These are phyloP conservation scores for Papilio elwesi DNA, from an alignment of 2,888 invertebrate genomes.

Conservation along the genomic window DNA sequence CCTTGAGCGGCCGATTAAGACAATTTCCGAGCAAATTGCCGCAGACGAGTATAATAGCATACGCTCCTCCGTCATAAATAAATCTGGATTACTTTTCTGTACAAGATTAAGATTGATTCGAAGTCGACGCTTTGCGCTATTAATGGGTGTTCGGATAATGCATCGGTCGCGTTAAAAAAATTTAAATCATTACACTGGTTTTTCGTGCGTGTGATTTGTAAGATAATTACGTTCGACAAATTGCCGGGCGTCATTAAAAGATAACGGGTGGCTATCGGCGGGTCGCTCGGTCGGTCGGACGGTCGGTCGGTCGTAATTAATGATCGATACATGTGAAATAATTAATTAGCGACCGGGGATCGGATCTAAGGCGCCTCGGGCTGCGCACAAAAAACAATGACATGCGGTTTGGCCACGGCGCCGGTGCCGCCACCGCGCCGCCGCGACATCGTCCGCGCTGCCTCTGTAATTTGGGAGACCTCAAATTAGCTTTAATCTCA, in stretches of 20 bases:
- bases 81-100: constrained; percentile 84
- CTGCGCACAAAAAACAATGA: constrained; percentile 82
- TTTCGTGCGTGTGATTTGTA: constrained; percentile 75
- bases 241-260: constrained; percentile 79
- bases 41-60: constrained; percentile 84
- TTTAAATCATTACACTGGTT: constrained; percentile 75
- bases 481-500: constrained; percentile 82
- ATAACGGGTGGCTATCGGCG: constrained; percentile 74
- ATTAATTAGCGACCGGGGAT: constrained; percentile 80
- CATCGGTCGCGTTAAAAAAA: constrained; percentile 77
- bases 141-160: constrained; percentile 77
- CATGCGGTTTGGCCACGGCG: constrained; percentile 81
- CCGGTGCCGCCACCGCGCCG: constrained; percentile 61
- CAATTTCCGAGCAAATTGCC: constrained; percentile 84
- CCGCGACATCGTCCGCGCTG: constrained; percentile 77
- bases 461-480: constrained; percentile 80
- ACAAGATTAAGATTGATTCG: constrained; percentile 84
- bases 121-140: constrained; percentile 81
- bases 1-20: constrained; percentile 85
- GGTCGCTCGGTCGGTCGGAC: constrained; percentile 45
- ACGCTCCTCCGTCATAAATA: constrained; percentile 81
- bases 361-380: constrained; percentile 70
- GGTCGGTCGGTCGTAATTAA: constrained; percentile 75
- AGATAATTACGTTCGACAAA: constrained; percentile 82
- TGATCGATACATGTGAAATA: constrained; percentile 84